These are phyloP conservation scores for Dolichoris vasculosae DNA, from an alignment of 1,140 invertebrate species.

Conservation along the genomic window DNA sequence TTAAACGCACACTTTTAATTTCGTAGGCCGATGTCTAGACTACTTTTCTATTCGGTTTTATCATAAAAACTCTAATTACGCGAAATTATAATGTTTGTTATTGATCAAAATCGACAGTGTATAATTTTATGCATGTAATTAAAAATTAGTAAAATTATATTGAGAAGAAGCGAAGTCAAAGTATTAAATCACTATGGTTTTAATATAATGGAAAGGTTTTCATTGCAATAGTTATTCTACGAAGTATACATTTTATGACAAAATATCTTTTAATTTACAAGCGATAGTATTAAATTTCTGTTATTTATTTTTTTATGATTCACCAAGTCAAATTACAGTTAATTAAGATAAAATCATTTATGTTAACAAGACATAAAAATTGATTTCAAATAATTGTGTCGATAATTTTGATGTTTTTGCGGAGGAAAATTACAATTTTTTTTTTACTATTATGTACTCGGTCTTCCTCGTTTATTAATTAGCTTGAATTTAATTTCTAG, in stretches of 20 bases:
- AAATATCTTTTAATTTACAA: no score
- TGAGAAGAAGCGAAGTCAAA: background rate
- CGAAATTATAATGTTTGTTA: background rate
- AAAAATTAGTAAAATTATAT: background rate
- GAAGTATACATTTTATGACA: no score
- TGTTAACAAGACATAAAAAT: background rate
- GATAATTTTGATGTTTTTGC: background rate
- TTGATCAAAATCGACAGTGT: background rate
- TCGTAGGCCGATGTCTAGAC: background rate
- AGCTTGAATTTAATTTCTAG: background rate
- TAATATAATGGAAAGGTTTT: background rate
- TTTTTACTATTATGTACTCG: background rate
- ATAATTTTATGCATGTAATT: background rate
- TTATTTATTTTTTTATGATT: background rate
- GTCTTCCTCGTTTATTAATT: background rate
- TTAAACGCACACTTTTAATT: no score
- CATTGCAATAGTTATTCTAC: background rate
- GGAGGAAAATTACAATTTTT: background rate
- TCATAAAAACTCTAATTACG: background rate
- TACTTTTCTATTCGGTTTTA: background rate
- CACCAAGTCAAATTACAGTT: background rate
- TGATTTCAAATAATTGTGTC: background rate
- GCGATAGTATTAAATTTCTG: no score
- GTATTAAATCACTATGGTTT: background rate
- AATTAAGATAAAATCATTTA: conserved; percentile 1